Conservation (phyloP, 1,140 invertebrate genomes). For the Sinonovacula constricta region DNA sequence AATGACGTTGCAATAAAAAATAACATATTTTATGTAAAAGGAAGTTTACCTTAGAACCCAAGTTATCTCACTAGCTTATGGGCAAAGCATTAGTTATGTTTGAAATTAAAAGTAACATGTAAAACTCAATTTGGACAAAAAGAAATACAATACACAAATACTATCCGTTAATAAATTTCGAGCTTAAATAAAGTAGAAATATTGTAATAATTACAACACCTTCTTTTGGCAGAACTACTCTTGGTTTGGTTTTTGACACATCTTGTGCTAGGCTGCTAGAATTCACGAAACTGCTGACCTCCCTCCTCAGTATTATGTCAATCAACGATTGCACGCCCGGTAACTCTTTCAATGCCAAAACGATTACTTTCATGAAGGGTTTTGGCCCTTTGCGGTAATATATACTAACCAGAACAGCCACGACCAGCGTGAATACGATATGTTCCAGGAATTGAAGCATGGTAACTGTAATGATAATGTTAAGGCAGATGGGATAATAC, state of each 20-base stretch:
- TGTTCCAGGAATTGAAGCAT: conserved; percentile 62
- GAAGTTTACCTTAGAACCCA: no score
- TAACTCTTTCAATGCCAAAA: conserved; percentile 62
- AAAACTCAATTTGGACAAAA: no score
- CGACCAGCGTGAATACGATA: conserved; percentile 59
- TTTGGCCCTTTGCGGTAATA: conserved; percentile 60
- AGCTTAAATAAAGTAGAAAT: no score
- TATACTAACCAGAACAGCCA: conserved; percentile 61
- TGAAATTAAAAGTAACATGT: no score
- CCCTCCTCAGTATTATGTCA: conserved; percentile 57
- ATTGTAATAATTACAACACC: no score
- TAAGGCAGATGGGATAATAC: no score
- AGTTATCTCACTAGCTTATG: no score
- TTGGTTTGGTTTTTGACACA: conserved; percentile 33
- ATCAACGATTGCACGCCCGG: conserved; percentile 62
- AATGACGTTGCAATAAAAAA: no score
- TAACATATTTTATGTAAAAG: no score
- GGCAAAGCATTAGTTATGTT: no score
- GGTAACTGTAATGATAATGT: not conserved
- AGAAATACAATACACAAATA: no score
- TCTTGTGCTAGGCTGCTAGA: conserved; percentile 60
- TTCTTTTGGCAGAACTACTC: conserved; percentile 58
- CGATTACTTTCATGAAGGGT: conserved; percentile 61
- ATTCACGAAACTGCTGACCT: conserved; percentile 67
- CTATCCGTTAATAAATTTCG: no score